A percentile compares a stretch with the other conserved stretches of the same genome.
phyloP scores from a whole-genome alignment of 1,140 invertebrate species.

The Pantala flavescens region DNA sequence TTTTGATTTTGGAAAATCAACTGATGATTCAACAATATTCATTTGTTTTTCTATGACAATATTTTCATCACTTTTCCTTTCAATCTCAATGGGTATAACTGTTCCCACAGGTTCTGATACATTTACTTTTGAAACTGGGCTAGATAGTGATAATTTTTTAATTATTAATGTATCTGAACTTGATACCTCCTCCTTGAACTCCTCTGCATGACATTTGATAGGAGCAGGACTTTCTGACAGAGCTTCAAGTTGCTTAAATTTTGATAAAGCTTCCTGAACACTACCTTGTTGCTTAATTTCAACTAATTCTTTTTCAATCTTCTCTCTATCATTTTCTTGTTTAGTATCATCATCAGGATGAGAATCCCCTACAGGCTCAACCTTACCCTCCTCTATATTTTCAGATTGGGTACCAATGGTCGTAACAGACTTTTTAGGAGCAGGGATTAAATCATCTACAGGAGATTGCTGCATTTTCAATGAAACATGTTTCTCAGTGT shows the following conservation, averaged over 20 bases:
- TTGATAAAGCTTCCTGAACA: not conserved
- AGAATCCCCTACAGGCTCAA: not conserved
- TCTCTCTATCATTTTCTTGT: slow-evolving; percentile 5
- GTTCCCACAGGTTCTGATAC: not conserved
- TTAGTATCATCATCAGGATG: slow-evolving; percentile 5
- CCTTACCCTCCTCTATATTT: not conserved
- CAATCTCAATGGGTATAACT: not conserved
- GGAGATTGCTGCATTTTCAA: slow-evolving; percentile 19
- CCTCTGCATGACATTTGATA: not conserved
- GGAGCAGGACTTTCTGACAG: not conserved
- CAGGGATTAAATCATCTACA: not conserved
- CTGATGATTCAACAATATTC: not conserved
- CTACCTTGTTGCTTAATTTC: not conserved
- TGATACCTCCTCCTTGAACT: not conserved
- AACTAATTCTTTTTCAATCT: slow-evolving; percentile 4
- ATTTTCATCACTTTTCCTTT: slow-evolving; percentile 11
- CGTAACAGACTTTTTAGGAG: not conserved
- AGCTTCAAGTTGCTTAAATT: not conserved
- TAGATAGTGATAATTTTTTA: not conserved
- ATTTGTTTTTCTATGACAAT: not conserved
- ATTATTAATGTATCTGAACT: not conserved
- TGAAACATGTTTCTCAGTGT: slow-evolving; percentile 22
- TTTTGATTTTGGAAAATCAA: not conserved
- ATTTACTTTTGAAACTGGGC: not conserved
- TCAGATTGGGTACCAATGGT: not conserved